These are phyloP conservation scores for Corythornis madagascariensis DNA, from an alignment of 2,113 vertebrate genomes.

Conservation along the genomic window DNA sequence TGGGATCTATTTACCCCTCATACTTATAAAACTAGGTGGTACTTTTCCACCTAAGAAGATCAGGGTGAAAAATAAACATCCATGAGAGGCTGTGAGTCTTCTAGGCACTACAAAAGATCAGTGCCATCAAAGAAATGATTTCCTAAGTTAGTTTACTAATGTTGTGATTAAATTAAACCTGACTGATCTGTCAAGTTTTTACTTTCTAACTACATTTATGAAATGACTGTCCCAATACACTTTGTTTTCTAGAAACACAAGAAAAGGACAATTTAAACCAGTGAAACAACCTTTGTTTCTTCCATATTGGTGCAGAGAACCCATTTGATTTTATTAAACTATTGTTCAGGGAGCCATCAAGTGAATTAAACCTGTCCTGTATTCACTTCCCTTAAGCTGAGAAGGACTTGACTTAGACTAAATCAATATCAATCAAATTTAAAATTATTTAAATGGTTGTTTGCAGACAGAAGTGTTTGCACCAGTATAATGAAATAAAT, in stretches of 20 bases:
- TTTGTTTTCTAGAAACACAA: neutral
- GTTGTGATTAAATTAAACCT: neutral
- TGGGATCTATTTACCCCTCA: neutral
- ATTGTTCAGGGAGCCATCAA: neutral
- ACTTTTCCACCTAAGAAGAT: neutral
- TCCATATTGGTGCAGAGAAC: neutral
- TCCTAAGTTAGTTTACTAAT: neutral
- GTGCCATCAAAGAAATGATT: neutral
- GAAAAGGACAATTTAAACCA: neutral
- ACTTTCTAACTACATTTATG: neutral
- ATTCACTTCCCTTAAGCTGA: slow-evolving; percentile 4
- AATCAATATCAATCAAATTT: slow-evolving; percentile 40
- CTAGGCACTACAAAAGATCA: neutral
- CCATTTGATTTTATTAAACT: neutral
- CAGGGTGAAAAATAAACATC: neutral
- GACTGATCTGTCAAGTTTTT: neutral
- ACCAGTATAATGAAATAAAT: slow-evolving; percentile 8
- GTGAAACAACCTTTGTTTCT: neutral
- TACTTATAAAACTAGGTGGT: neutral
- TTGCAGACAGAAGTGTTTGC: slow-evolving; percentile 1
- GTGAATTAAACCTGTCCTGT: slow-evolving; percentile 36
- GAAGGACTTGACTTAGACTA: neutral
- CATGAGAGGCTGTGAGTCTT: neutral
- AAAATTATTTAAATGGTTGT: slow-evolving; percentile 5
- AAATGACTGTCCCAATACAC: neutral